Conservation (phyloP, 2,888 invertebrate species). For the Oegoconia quadripuncta region DNA sequence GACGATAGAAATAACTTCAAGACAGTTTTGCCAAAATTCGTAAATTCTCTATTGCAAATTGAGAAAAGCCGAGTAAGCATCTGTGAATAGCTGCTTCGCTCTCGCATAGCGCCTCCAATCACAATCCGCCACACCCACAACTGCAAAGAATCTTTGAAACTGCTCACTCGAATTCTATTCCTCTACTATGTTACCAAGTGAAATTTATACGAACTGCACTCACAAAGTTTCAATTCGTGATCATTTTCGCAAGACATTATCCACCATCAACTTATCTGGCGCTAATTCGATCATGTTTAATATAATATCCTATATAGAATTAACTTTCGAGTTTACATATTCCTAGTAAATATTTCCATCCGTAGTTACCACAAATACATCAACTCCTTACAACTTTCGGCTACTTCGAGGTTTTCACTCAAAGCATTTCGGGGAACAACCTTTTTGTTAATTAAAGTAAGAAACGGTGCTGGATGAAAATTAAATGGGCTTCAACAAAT, state of each 20-base stretch:
- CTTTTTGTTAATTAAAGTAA: conserved; percentile 52
- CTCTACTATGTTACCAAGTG: conserved; percentile 11
- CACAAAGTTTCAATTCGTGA: conserved; percentile 7
- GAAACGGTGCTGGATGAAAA: conserved; percentile 45
- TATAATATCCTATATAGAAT: too few relatives aligned
- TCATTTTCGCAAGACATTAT: conserved; percentile 2
- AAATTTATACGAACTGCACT: conserved; percentile 8
- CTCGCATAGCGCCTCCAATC: conserved; percentile 33
- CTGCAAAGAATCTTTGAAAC: conserved; percentile 35
- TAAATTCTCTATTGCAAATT: conserved; percentile 20
- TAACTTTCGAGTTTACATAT: too few relatives aligned
- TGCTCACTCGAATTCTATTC: conserved; percentile 19
- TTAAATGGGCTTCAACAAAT: conserved; percentile 54
- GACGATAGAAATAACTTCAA: conserved; percentile 8
- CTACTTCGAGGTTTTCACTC: conserved; percentile 34
- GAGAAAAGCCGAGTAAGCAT: conserved; percentile 18
- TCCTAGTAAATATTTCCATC: not conserved
- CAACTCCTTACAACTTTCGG: conserved; percentile 38
- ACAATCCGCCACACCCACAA: conserved; percentile 32
- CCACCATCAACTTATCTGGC: too few relatives aligned
- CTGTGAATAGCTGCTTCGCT: conserved; percentile 29
- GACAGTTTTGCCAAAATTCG: conserved; percentile 9
- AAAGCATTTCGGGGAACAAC: conserved; percentile 38
- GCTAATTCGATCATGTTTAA: too few relatives aligned
- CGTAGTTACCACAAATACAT: conserved; percentile 25